Evolutionary conservation across 2,888 invertebrate species (phyloP), one percentile per base, ranked within the genome.

Genomic region (Temnothorax ravouxi): DNA sequence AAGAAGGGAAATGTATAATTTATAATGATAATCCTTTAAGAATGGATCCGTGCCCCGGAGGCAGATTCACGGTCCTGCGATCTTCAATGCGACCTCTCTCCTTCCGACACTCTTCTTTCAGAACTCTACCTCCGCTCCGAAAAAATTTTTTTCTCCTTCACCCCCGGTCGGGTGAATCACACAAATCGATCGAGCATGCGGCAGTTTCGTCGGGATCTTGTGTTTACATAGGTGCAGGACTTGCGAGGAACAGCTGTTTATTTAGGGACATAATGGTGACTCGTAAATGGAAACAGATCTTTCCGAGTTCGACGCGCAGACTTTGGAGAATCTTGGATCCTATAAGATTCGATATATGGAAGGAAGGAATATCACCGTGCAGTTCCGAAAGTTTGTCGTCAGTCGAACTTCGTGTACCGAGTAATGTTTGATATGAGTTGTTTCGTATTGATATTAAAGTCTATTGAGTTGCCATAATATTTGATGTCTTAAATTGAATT

Each of bases 21-120:
- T 94, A 94, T 94, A 93, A 93, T 94, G 92, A 93, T 94, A 94
- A 94, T 94, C 94, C 94, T 94, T 94, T 92, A 91, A 93, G 93
- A 93, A 94, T 93, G 88, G 92, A 89, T 91, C 88, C 88, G 91
- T 88, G 92, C 90, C 87, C 85, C 81, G 86, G 75, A 88, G 91
- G 85, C 86, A 90, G 88, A 91, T 93, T 93, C 93, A 93, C 91
- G 93, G 88, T 91, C 88, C 91, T 87, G 84, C 90, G 92, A 90
- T 75, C 88, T 86, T 92, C 92, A 92, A 93, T 92, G 89, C 50
- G 41, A 93, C 89, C 91, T 6, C 94, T 86, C 88, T 86, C 88
- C 82, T 92, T 84, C 81, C 74, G 50, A 76, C 84, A 80, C 82
- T 83, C 81, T 84, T 92, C 87, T 92, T 94, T 87, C 94, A 94